Conservation (phyloP, 2,113 vertebrate genomes). For the Bagarius yarrelli region DNA sequence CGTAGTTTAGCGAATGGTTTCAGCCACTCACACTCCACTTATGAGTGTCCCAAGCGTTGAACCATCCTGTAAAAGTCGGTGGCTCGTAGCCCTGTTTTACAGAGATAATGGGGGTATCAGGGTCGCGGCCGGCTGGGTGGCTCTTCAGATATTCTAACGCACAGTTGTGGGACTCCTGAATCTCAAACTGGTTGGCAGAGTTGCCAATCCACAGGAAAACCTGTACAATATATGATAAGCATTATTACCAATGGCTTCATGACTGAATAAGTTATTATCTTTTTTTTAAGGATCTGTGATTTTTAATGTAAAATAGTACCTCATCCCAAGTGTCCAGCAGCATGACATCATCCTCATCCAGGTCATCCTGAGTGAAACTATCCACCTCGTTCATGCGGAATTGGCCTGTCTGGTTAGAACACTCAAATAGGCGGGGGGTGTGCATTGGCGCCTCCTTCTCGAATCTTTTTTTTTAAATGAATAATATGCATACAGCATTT, state of each 20-base stretch:
- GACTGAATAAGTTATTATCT: not conserved
- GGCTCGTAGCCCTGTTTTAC: constrained; percentile 86
- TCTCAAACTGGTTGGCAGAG: constrained; percentile 77
- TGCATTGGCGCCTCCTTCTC: constrained; percentile 69
- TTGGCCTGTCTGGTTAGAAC: constrained; percentile 85
- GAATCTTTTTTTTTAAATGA: constrained; percentile 70
- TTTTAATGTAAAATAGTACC: too few relatives aligned
- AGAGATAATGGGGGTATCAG: constrained; percentile 72
- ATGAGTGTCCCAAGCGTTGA: constrained; percentile 86
- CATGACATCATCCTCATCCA: constrained; percentile 91
- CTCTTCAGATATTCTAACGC: constrained; percentile 79
- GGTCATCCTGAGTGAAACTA: constrained; percentile 80
- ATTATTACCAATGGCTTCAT: not conserved
- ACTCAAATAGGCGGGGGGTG: constrained; percentile 84
- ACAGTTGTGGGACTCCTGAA: constrained; percentile 68
- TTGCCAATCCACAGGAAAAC: constrained; percentile 87
- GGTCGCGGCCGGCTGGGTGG: constrained; percentile 81
- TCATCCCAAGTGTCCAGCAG: constrained; percentile 91
- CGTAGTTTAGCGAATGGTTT: constrained; percentile 24
- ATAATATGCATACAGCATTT: not conserved
- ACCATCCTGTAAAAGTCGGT: constrained; percentile 89
- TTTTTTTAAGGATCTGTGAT: not conserved
- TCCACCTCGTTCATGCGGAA: constrained; percentile 84
- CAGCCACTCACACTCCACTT: constrained; percentile 85
- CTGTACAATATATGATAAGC: constrained; percentile 57